Conservation (phyloP, 2,113 vertebrate species). For the Oncorhynchus kisutch region DNA sequence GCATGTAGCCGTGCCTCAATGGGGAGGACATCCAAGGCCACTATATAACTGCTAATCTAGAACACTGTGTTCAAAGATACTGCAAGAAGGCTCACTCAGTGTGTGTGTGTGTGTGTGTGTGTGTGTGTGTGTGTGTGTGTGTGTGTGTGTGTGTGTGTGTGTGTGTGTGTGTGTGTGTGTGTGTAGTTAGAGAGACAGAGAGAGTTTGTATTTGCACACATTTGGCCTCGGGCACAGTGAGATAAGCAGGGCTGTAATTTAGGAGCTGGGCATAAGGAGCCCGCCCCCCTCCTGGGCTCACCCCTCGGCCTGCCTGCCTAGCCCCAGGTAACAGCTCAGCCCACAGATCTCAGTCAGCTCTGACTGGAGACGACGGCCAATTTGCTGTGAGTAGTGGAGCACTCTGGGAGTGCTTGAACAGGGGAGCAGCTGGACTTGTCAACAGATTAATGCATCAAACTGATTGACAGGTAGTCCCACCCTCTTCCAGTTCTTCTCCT, state of each 20-base stretch:
- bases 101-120: no score
- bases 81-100: slow-evolving; percentile 29
- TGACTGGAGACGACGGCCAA: slow-evolving; percentile 16
- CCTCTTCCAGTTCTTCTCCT: not conserved
- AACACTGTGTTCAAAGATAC: slow-evolving; percentile 56
- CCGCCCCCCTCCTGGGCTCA: slow-evolving; percentile 6
- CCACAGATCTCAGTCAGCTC: slow-evolving; percentile 65
- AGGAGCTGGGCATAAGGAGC: slow-evolving; percentile 20
- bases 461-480: slow-evolving; percentile 55
- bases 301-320: slow-evolving; percentile 31
- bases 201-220: slow-evolving; percentile 42
- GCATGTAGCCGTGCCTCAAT: slow-evolving; percentile 27
- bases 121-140: no score
- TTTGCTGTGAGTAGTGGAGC: slow-evolving; percentile 5
- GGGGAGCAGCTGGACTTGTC: slow-evolving; percentile 65
- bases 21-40: slow-evolving; percentile 37
- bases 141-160: no score
- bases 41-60: slow-evolving; percentile 50
- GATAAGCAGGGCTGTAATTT: slow-evolving; percentile 62
- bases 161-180: not conserved
- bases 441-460: slow-evolving; percentile 72
- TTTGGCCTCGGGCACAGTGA: slow-evolving; percentile 46
- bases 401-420: slow-evolving; percentile 58
- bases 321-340: slow-evolving; percentile 70
- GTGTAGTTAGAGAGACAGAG: slow-evolving; percentile 1